phyloP scores from a whole-genome alignment of 2,888 invertebrate genomes.

The Cetonia aurata region DNA sequence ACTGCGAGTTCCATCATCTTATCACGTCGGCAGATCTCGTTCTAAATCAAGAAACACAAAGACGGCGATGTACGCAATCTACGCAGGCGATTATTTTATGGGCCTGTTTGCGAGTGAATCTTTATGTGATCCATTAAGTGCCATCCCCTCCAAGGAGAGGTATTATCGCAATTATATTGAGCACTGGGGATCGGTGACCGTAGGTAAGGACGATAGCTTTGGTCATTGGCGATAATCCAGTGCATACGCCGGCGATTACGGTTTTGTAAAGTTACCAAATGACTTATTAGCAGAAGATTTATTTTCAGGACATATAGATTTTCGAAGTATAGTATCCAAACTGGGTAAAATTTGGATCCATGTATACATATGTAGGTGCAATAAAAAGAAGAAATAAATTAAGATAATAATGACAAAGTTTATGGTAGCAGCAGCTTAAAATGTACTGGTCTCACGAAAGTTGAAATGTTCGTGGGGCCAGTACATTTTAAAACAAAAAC shows the following conservation, averaged over 20 bases:
- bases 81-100: constrained; percentile 36
- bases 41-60: constrained; percentile 33
- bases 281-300: too few species aligned
- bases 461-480: too few species aligned
- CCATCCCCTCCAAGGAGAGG: constrained; percentile 20
- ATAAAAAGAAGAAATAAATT: too few species aligned
- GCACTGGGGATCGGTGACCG: constrained; percentile 25
- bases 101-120: constrained; percentile 22
- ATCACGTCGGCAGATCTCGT: constrained; percentile 23
- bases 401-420: too few species aligned
- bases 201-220: constrained; percentile 10
- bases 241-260: not conserved
- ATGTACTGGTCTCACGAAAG: too few species aligned
- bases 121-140: constrained; percentile 35
- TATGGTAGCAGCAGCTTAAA: too few species aligned
- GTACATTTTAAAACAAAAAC: too few species aligned
- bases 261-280: not conserved
- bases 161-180: constrained; percentile 34
- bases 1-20: constrained; percentile 32
- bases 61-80: constrained; percentile 23
- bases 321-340: too few species aligned
- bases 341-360: too few species aligned
- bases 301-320: too few species aligned
- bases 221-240: not conserved
- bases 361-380: too few species aligned